Base-by-base conservation (phyloP, 2,888 invertebrate genomes). In the Pocota personata region DNA sequence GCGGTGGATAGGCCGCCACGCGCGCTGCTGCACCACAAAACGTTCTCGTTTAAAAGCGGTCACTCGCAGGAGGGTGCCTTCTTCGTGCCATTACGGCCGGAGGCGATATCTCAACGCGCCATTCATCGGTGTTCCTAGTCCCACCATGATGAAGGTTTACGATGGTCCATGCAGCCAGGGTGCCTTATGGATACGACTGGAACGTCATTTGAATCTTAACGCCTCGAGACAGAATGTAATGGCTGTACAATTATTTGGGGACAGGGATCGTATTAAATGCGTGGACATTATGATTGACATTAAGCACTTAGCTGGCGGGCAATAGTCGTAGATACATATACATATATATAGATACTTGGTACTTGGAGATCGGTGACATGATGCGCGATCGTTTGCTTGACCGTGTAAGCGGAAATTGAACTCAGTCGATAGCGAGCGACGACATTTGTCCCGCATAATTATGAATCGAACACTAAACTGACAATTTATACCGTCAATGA, bases 261-360 rank as follows among this genome's bases (percentile, higher is more conserved):
- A 80, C 80, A 76, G 76, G 52, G 76, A 73, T 73, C 73, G 78
- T 73, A 82, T 73, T 87, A 87, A 78, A 87, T 87, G 87, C 78
- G 87, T 87, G 87, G 82, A 87, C 82, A 82, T 87, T 87, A 87
- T 87, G 82, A 82, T 87, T 87, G 82, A 87, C 87, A 78, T 77
- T 87, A 82, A 87, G 87, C 87, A 87, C 87, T 87, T 87, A 50
- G 77, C 87, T 64, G 50, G 58, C 35, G 87, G 87, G 73, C 14
- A 40, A 60, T 57, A 24, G n/a, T 48, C 50, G 8, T 12, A 43
- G 24, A 30, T 27, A 50, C 2, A 27, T 24, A 46, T 14, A 43
- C 35, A n/a, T 19, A 30, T 27, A 50, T 1, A 27, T 24, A 46
- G 21, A 43, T 48, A n/a, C 27, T 58, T 3, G 10, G 12, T 27